Evolutionary conservation across 2,113 vertebrate species (phyloP).

Genomic region (Seriola quinqueradiata): DNA sequence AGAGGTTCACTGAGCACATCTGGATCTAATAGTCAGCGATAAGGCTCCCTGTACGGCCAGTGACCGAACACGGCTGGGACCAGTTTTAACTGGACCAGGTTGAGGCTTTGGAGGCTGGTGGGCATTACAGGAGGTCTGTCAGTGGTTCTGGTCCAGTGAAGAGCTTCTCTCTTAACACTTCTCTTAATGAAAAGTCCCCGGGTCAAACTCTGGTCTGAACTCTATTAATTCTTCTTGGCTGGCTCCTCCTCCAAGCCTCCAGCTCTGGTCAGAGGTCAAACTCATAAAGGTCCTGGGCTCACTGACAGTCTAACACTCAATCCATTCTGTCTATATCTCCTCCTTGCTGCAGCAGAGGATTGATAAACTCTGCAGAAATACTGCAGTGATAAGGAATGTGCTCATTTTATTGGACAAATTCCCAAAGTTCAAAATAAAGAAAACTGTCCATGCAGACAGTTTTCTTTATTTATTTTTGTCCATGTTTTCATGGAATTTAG

Average conservation of each 20-base stretch:
- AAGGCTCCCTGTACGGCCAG: slow-evolving; percentile 82
- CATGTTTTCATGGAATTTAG: too few species aligned
- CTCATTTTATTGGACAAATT: neutral
- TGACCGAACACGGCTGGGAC: slow-evolving; percentile 55
- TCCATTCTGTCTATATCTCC: slow-evolving; percentile 50
- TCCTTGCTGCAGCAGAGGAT: neutral
- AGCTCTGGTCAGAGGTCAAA: slow-evolving; percentile 66
- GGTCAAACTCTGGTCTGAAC: slow-evolving; percentile 62
- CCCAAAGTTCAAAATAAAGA: too few species aligned
- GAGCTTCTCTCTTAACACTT: slow-evolving; percentile 70
- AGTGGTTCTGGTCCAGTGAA: slow-evolving; percentile 64
- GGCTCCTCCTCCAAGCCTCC: slow-evolving; percentile 40
- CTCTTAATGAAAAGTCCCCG: slow-evolving; percentile 67
- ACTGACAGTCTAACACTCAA: slow-evolving; percentile 62
- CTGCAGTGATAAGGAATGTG: neutral
- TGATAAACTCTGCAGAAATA: neutral
- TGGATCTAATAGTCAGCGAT: slow-evolving; percentile 91
- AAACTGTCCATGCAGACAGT: too few species aligned
- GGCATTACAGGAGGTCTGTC: slow-evolving; percentile 54
- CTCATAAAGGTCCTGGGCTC: slow-evolving; percentile 68
- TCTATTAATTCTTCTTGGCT: slow-evolving; percentile 41
- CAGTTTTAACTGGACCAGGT: slow-evolving; percentile 53
- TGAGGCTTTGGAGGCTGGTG: slow-evolving; percentile 32
- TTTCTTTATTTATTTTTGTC: too few species aligned
- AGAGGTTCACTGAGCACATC: slow-evolving; percentile 88